Evolutionary conservation across 1,140 invertebrate genomes (phyloP), one percentile per base, ranked within the genome.

Genomic region (Brachionus sp.): DNA sequence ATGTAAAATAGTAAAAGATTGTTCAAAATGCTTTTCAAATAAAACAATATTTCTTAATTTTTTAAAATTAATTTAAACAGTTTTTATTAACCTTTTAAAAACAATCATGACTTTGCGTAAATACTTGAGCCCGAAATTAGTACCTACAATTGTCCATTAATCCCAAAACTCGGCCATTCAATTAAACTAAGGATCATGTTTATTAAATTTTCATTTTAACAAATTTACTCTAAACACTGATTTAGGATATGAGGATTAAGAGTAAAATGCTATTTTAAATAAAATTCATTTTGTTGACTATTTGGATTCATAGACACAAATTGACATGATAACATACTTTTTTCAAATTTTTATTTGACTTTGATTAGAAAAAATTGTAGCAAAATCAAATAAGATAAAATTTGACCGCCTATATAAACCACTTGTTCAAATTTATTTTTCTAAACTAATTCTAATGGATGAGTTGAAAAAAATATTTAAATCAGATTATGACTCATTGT

Each of bases 161-260:
- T 37, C 33, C 19, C 66, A 39, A 70, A 37, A 37, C n/a, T 70
- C 37, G 29, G 33, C 37, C 12, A n/a, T 12, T 39, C 33, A 70
- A 70, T 70, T 39, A 70, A 39, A 37, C 29, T 39, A 39, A 70
- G 37, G 66, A 37, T 70, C 66, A 70, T 70, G 66, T 70, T 70
- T 10, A 70, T 70, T 23, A 70, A 70, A 70, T 70, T 70, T 70
- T 37, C 23, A 44, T 39, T 37, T 39, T 70, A 19, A 39, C 66
- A 70, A 70, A 70, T 70, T 70, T 39, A 70, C 37, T 70, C 66
- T 70, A 70, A 39, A 70, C 35, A 42, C 66, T 70, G 66, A 70
- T 39, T n/a, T 33, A 66, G 33, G 64, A 66, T 66, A 70, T 39
- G 66, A 39, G 66, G 66, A 70, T 70, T 70, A 70, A 39, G 16